Evolutionary conservation across 2,888 invertebrate genomes (phyloP).

Genomic region (Quadriops clusia): DNA sequence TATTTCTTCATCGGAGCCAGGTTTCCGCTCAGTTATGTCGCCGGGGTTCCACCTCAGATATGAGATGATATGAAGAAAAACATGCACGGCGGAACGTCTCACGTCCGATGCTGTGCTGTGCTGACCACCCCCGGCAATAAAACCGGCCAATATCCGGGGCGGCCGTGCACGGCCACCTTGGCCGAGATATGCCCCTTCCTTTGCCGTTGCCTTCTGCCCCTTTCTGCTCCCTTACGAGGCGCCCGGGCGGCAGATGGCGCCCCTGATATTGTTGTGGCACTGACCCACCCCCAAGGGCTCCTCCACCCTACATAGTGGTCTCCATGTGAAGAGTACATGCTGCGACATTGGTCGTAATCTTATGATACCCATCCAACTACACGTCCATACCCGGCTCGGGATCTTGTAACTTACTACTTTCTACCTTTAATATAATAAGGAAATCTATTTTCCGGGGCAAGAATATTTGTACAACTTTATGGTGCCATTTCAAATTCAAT

Average conservation of each 20-base stretch:
- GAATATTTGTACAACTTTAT: too few species aligned
- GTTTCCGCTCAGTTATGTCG: constrained; percentile 31
- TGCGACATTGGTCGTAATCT: too few species aligned
- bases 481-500: too few species aligned
- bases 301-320: too few species aligned
- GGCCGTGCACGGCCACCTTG: constrained; percentile 21
- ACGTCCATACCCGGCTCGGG: too few species aligned
- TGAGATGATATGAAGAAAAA: constrained; percentile 24
- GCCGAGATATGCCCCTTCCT: background rate
- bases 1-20: constrained; percentile 37
- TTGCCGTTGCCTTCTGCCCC: constrained; percentile 7
- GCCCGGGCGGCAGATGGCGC: constrained; percentile 29
- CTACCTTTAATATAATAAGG: background rate
- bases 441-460: too few species aligned
- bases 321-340: too few species aligned
- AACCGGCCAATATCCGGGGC: constrained; percentile 38
- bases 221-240: constrained; percentile 10
- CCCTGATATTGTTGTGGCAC: too few species aligned
- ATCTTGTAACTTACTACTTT: constrained; percentile 25
- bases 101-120: too few species aligned
- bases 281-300: too few species aligned
- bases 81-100: constrained; percentile 27
- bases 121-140: constrained; percentile 35
- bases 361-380: too few species aligned
- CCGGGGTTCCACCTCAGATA: constrained; percentile 18